Evolutionary conservation across 2,113 vertebrate genomes (phyloP).

Genomic region (Aspidoscelis tigris): DNA sequence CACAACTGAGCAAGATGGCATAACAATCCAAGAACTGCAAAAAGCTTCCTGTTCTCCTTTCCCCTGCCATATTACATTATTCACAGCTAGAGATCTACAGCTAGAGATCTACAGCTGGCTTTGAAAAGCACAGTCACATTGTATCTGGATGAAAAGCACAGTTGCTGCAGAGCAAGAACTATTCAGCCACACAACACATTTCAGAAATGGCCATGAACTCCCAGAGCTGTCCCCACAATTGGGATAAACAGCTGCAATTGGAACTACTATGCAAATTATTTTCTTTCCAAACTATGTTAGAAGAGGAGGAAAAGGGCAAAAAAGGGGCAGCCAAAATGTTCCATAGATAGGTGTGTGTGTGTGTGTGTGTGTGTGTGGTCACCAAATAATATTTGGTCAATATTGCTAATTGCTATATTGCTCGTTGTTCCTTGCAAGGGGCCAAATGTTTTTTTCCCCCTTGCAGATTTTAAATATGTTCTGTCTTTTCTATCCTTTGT

Average conservation of each 20-base stretch:
- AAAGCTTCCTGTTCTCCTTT: neutral
- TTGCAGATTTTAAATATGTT: constrained; percentile 18
- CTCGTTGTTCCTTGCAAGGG: constrained; percentile 25
- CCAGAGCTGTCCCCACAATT: constrained; percentile 22
- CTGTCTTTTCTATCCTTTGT: neutral
- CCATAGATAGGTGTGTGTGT: constrained; percentile 21
- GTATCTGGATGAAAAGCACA: neutral
- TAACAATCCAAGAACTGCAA: too few species aligned
- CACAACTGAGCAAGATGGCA: too few species aligned
- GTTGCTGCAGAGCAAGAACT: rapidly evolving
- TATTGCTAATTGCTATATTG: constrained; percentile 44
- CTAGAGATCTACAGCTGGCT: neutral
- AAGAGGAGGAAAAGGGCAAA: constrained; percentile 60
- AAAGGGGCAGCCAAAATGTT: constrained; percentile 71
- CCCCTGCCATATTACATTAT: neutral
- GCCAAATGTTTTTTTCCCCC: constrained; percentile 11
- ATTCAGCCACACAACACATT: constrained; percentile 33
- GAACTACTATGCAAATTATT: constrained; percentile 13
- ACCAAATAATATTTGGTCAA: constrained; percentile 39
- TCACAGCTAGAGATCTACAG: neutral
- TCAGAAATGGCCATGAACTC: constrained; percentile 54
- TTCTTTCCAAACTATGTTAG: constrained; percentile 66
- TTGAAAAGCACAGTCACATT: neutral
- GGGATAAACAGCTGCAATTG: constrained; percentile 61
- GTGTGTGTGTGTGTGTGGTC: neutral